Base-by-base conservation (phyloP, 2,113 vertebrate species). In the Entelurus aequoreus region DNA sequence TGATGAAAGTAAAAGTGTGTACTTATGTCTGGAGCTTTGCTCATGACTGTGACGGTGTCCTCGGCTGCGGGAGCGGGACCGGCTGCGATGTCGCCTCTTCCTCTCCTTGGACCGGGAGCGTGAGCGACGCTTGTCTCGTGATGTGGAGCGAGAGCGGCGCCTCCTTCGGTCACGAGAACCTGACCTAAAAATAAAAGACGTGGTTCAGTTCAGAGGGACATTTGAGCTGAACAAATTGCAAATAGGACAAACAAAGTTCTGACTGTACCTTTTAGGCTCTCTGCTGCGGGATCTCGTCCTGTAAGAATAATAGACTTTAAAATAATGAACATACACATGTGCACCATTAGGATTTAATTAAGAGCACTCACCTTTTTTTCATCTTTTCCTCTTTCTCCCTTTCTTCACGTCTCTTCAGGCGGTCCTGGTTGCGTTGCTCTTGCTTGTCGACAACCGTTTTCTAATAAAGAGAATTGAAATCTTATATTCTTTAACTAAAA, bases 381-480 rank as follows among this genome's bases (percentile, higher is more conserved):
- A 94, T 88, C 35, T 82, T 90, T 68, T 98, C 97, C 72, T 99
- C 97, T 47, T 92, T 92, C 69, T 98, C 96, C n/a, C 96, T 81
- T 76, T 99, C 97, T 85, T 99, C 97, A 77, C 96, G 89, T 78
- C 96, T 90, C 83, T 93, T 94, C 81, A 99, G 79, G 50, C 96
- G 93, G 69, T 99, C 97, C 81, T 96, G 97, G 83, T 98, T 98
- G 68, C 96, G 92, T 79, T 92, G 93, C 88, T 99, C 97, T 79
- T 98, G 96, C 81, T 99, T 99, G 68, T 95, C 95, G 46, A 94
- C 92, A 57, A 99, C 96, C 0, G 94, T 95, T 95, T 96, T 98
- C 97, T 99, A 81, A 42, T 44, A 1, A 68, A 71, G 44, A 28
- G 71, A 60, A 56, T n/a, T 5, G n/a, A 10, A 11, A 36, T 5